Base-by-base conservation (phyloP, 2,113 vertebrate genomes). In the Danionella cerebrum region DNA sequence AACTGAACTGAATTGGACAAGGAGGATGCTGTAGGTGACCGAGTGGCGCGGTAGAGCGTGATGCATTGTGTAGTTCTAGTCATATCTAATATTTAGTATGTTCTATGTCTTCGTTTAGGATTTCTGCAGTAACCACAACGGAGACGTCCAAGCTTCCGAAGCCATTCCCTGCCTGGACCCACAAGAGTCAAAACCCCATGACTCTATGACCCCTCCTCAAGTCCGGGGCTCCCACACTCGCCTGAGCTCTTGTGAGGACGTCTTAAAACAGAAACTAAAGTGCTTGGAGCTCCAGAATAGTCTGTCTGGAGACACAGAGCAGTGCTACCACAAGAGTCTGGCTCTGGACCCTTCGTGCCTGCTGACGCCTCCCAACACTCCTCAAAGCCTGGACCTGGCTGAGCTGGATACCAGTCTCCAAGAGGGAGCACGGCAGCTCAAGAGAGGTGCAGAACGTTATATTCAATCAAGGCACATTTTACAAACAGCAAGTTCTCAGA, bases 321-420 rank as follows among this genome's bases (percentile, higher is more conserved):
- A 74, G 65, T 59, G 71, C 52, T 77, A 75, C 71, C 84, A 87
- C 70, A 87, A 84, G 73, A 85, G 81, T 72, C 76, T 88, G 76
- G 85, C 86, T 0, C 77, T 88, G 73, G 88, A 90, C 76, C 88
- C 89, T 0, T 90, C 89, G 67, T 90, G 89, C 77, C 77, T 90
- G 53, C 82, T 90, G 18, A 90, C 88, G 0, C 89, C 88, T 0
- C 88, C 89, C 55, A 87, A 90, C 79, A 89, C 88, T 3, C 89
- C 89, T 0, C 88, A 88, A 64, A 83, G 76, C 2, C 71, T 83
- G 71, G 89, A 88, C 72, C 83, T 79, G 62, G 67, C 79, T 0
- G 81, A 87, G 70, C 65, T 80, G 45, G 88, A 89, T 70, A 78
- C 74, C 0, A 74, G 73, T 12, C 75, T 82, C 62, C 77, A 67